Conservation (phyloP, 2,113 vertebrate genomes). For the Pedetes capensis region DNA sequence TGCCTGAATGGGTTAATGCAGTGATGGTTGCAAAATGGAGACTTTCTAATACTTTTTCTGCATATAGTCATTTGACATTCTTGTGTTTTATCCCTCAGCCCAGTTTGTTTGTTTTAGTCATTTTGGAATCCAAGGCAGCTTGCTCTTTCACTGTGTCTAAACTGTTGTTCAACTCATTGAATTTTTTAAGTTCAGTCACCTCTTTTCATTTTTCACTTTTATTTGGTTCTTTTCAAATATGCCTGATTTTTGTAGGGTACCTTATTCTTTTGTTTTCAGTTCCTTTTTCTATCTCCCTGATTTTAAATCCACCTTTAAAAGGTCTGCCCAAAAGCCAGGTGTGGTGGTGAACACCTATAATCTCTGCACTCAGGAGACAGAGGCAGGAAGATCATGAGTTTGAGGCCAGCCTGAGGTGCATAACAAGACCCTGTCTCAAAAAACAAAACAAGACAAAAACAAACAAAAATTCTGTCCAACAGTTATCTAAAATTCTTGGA, state of each 20-base stretch:
- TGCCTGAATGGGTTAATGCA: neutral
- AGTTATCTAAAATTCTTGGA: neutral
- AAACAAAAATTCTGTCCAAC: neutral
- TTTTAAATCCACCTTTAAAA: neutral
- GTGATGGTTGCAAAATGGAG: neutral
- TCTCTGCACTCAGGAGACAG: too few species aligned
- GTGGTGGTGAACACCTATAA: too few species aligned
- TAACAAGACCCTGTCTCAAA: too few species aligned
- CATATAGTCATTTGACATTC: neutral
- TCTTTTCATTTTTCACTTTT: neutral
- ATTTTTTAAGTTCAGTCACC: neutral
- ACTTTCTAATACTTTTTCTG: neutral
- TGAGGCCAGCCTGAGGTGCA: too few species aligned
- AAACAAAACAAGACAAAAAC: too few species aligned
- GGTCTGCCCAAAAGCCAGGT: neutral
- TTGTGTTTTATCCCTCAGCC: neutral
- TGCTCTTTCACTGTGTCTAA: neutral
- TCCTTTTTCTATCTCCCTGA: neutral
- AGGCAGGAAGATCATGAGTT: too few species aligned
- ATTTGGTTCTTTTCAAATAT: slow-evolving; percentile 40
- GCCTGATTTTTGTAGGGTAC: neutral
- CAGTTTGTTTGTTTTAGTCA: neutral
- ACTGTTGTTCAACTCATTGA: neutral
- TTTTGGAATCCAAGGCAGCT: neutral
- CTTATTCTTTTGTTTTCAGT: slow-evolving; percentile 6